A percentile compares a stretch with the other conserved stretches of the same genome.
Evolutionary conservation across 2,797 vertebrate species (phyloP).

Genomic region (Clangula hyemalis): DNA sequence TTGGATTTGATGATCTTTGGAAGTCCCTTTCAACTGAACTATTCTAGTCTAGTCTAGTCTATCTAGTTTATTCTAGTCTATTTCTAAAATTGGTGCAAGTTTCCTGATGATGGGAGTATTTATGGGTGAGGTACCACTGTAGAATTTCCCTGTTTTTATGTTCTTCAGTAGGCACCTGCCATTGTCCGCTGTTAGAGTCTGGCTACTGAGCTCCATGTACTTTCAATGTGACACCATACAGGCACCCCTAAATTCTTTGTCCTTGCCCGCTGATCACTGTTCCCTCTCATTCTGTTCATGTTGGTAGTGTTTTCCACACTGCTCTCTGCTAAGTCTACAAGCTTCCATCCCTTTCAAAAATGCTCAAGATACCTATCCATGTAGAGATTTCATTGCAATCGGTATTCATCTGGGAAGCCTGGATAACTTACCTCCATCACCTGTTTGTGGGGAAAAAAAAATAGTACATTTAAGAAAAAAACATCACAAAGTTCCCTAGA

Average conservation of each 20-base stretch:
- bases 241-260: background rate
- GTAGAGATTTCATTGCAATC: background rate
- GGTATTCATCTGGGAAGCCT: background rate
- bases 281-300: background rate
- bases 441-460: accelerated
- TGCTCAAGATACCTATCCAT: background rate
- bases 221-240: background rate
- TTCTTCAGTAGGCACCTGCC: background rate
- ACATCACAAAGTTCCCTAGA: background rate
- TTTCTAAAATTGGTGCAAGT: background rate
- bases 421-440: background rate
- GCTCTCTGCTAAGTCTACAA: background rate
- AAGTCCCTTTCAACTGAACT: background rate
- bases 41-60: background rate
- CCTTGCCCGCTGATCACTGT: background rate
- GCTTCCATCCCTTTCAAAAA: background rate
- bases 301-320: background rate
- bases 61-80: background rate
- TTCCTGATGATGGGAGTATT: background rate
- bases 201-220: background rate
- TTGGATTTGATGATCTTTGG: background rate
- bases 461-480: background rate
- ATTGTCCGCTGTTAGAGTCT: background rate
- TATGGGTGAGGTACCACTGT: background rate
- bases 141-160: background rate